Percentiles rank a stretch among this genome's conserved stretches.
These are phyloP conservation scores for Morpho deidamia DNA, from an alignment of 2,888 invertebrate species.

Conservation along the genomic window DNA sequence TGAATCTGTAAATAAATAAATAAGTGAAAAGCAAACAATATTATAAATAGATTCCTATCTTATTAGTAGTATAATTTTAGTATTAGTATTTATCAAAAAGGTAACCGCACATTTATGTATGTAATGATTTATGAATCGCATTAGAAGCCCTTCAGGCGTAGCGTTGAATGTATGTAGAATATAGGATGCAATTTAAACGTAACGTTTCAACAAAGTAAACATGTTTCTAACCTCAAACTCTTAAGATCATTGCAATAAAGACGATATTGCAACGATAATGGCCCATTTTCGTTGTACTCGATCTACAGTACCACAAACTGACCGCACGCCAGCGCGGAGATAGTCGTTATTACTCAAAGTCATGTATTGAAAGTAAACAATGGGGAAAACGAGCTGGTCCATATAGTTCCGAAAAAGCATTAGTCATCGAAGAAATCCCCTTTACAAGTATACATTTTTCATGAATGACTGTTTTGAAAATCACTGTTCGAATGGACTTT, in stretches of 20 bases:
- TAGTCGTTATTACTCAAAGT: constrained; percentile 52
- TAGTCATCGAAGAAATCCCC: constrained; percentile 37
- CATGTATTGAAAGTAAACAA: constrained; percentile 58
- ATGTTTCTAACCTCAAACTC: background rate
- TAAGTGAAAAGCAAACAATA: too few relatives aligned
- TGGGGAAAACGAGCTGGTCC: constrained; percentile 39
- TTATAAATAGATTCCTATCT: too few relatives aligned
- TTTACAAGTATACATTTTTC: background rate
- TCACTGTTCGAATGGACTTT: too few relatives aligned
- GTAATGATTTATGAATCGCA: constrained; percentile 8
- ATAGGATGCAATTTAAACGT: constrained; percentile 10
- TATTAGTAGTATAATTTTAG: background rate
- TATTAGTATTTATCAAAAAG: background rate
- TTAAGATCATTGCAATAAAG: constrained; percentile 1
- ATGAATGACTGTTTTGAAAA: too few relatives aligned
- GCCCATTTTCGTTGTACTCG: background rate
- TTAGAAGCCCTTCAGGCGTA: constrained; percentile 4
- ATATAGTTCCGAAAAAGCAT: constrained; percentile 52
- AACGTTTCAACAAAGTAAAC: constrained; percentile 4
- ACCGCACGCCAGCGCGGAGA: constrained; percentile 28
- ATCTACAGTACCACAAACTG: constrained; percentile 28
- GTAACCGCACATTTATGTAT: background rate
- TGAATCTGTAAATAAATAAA: too few relatives aligned
- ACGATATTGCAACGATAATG: constrained; percentile 9
- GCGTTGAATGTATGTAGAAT: background rate